These are phyloP conservation scores for Leguminivora glycinivorella DNA, from an alignment of 1,140 invertebrate species.

Conservation along the genomic window DNA sequence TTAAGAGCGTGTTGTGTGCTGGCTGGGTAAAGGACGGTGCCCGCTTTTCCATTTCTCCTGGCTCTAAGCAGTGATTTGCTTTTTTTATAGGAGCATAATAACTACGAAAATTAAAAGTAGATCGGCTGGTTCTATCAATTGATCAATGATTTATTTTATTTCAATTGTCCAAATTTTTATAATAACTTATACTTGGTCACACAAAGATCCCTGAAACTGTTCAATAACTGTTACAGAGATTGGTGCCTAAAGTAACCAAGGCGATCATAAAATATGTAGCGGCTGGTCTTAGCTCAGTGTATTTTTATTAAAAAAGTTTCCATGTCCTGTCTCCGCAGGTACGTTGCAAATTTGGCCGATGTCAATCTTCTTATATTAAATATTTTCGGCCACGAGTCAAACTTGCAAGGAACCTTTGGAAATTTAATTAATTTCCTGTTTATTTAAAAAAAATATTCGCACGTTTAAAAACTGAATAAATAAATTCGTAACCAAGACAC, in stretches of 20 bases:
- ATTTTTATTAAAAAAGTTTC: constrained; percentile 35
- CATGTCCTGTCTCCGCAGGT: constrained; percentile 26
- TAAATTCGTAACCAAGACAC: no score
- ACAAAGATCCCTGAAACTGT: neutral
- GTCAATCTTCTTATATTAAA: constrained; percentile 30
- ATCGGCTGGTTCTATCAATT: no score
- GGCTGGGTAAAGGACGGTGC: no score
- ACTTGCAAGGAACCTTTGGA: neutral
- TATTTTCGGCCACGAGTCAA: constrained; percentile 19
- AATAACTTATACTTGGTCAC: neutral
- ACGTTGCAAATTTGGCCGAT: constrained; percentile 25
- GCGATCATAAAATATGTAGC: constrained; percentile 23
- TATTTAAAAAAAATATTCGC: no score
- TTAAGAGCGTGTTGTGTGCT: no score
- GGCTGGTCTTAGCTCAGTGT: constrained; percentile 2
- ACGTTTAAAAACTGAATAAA: no score
- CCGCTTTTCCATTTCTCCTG: no score
- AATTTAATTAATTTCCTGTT: neutral
- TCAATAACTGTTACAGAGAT: constrained; percentile 20
- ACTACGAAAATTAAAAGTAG: no score
- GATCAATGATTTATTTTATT: no score
- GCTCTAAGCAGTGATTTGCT: no score
- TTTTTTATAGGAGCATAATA: no score
- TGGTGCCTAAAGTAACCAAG: neutral
- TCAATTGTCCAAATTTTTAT: neutral